These are phyloP conservation scores for Microctenopoma lineatum DNA, from an alignment of 2,797 vertebrate species.

Conservation along the genomic window DNA sequence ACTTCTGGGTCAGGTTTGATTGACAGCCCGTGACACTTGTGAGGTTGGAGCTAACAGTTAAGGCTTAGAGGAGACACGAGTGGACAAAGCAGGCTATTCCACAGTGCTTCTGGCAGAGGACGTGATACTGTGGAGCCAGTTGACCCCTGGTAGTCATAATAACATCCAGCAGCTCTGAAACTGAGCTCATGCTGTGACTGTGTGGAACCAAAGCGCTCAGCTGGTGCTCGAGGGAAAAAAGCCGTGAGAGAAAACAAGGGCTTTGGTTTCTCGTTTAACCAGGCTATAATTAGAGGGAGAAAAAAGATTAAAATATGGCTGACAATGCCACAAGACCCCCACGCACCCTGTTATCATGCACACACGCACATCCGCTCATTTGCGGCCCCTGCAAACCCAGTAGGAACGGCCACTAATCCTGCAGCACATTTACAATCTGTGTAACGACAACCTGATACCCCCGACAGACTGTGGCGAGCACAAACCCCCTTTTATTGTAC, in stretches of 20 bases:
- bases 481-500: slow-evolving; percentile 59
- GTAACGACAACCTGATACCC: slow-evolving; percentile 77
- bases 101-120: slow-evolving; percentile 61
- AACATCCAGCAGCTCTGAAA: slow-evolving; percentile 56
- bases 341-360: slow-evolving; percentile 15
- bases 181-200: slow-evolving; percentile 60
- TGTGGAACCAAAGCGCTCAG: slow-evolving; percentile 62
- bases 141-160: slow-evolving; percentile 69
- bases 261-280: slow-evolving; percentile 69
- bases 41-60: slow-evolving; percentile 43
- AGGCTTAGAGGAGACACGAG: slow-evolving; percentile 48
- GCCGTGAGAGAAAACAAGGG: slow-evolving; percentile 47
- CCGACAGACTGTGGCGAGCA: slow-evolving; percentile 40
- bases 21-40: slow-evolving; percentile 58
- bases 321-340: slow-evolving; percentile 40
- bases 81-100: slow-evolving; percentile 58
- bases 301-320: slow-evolving; percentile 55
- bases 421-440: slow-evolving; percentile 75
- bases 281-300: slow-evolving; percentile 63
- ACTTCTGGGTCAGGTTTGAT: slow-evolving; percentile 54
- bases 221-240: slow-evolving; percentile 36
- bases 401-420: slow-evolving; percentile 67
- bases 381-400: slow-evolving; percentile 45
- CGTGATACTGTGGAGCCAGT: slow-evolving; percentile 52
- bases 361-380: slow-evolving; percentile 36